Conservation (phyloP, 2,888 invertebrate species). For the Drosophila formosana region DNA sequence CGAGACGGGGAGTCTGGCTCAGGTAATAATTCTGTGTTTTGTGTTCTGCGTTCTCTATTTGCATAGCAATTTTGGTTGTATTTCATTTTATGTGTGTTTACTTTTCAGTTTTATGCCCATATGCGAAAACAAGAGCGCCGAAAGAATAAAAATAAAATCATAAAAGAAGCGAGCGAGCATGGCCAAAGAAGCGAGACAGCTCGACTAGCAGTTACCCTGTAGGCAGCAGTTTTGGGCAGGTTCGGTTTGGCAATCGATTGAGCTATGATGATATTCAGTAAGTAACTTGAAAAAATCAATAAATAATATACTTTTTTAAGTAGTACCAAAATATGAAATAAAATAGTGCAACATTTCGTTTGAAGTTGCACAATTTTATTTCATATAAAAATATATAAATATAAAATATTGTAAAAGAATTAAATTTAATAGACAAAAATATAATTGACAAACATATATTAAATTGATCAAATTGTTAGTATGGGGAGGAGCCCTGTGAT, state of each 20-base stretch:
- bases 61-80: slow-evolving; percentile 73
- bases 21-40: slow-evolving; percentile 54
- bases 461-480: no score
- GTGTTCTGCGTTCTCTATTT: slow-evolving; percentile 45
- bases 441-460: no score
- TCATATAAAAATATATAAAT: no score
- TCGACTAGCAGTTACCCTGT: slow-evolving; percentile 15
- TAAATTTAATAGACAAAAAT: no score
- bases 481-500: no score
- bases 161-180: slow-evolving; percentile 42
- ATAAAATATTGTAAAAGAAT: no score
- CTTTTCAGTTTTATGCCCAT: slow-evolving; percentile 76
- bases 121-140: slow-evolving; percentile 73
- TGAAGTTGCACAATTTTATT: no score
- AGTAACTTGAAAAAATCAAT: neutral
- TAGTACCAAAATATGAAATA: no score
- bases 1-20: slow-evolving; percentile 3
- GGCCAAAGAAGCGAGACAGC: neutral
- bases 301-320: neutral
- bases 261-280: no score
- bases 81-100: slow-evolving; percentile 71
- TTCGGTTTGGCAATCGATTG: no score
- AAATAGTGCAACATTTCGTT: no score
- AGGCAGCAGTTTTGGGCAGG: no score
- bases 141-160: slow-evolving; percentile 67